phyloP scores from a whole-genome alignment of 2,797 vertebrate species.

The Tokudaia tokunoshimensis region DNA sequence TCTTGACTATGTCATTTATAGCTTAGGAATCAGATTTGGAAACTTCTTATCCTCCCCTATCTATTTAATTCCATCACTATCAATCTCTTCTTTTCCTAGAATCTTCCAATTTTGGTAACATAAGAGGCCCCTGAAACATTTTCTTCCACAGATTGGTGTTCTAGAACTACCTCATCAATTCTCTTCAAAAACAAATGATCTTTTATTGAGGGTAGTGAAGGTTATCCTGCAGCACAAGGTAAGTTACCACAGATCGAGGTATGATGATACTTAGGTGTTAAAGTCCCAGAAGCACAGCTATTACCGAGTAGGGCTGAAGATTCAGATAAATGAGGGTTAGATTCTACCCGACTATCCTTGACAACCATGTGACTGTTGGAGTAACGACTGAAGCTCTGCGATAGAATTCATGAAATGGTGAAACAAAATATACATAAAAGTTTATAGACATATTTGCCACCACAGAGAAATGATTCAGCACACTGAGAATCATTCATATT shows the following conservation, averaged over 20 bases:
- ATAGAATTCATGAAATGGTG: background rate
- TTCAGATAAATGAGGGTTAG: background rate
- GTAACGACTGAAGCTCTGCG: background rate
- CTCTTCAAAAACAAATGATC: background rate
- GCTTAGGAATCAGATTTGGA: constrained; percentile 23
- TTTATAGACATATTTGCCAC: background rate
- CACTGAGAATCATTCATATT: too few species aligned
- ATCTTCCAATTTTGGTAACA: background rate
- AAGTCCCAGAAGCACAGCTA: background rate
- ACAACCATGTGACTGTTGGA: background rate
- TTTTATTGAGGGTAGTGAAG: background rate
- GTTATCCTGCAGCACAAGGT: background rate
- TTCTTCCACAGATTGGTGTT: background rate
- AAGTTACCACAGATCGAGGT: background rate
- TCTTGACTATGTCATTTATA: constrained; percentile 35
- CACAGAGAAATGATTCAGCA: background rate
- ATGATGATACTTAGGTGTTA: background rate
- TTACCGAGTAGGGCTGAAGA: background rate
- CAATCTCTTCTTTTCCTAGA: background rate
- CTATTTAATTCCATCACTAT: background rate
- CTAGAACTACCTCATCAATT: background rate
- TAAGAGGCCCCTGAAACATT: background rate
- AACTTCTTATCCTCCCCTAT: background rate
- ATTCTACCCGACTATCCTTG: background rate
- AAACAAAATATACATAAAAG: background rate